phyloP scores from a whole-genome alignment of 2,797 vertebrate species.

The Vespertilio murinus region DNA sequence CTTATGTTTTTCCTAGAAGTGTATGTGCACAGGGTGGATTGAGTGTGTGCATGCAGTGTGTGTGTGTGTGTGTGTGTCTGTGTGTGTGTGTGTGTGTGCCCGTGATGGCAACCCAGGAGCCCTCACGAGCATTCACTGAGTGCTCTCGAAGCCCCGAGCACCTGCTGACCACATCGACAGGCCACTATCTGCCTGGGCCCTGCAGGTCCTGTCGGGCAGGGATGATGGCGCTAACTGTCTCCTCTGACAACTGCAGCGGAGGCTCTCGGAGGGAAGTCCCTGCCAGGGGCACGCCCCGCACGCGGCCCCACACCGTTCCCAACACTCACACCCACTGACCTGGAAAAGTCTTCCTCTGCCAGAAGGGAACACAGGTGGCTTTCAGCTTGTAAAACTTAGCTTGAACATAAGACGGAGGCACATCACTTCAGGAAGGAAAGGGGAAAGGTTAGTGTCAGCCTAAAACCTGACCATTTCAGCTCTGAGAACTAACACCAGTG shows the following conservation, averaged over 20 bases:
- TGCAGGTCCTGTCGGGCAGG: neutral
- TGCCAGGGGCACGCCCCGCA: neutral
- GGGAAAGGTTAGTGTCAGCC: conserved; percentile 8
- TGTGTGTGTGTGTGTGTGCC: too few relatives aligned
- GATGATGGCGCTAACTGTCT: neutral
- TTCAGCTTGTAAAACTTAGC: conserved; percentile 87
- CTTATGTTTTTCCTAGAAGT: neutral
- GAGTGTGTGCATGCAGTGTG: too few relatives aligned
- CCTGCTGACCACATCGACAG: neutral
- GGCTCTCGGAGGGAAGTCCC: neutral
- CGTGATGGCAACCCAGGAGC: fast-evolving
- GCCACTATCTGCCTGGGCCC: too few relatives aligned
- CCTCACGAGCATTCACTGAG: fast-evolving
- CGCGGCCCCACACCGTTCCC: fast-evolving
- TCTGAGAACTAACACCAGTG: fast-evolving
- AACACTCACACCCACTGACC: conserved; percentile 83
- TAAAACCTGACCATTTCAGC: neutral
- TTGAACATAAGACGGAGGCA: conserved; percentile 84
- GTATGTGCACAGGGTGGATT: neutral
- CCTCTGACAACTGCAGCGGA: neutral
- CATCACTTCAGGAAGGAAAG: conserved; percentile 81
- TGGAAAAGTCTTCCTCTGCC: conserved; percentile 84
- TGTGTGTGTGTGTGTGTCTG: too few relatives aligned
- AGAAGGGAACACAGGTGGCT: conserved; percentile 85
- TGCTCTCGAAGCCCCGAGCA: fast-evolving